Percentiles rank a stretch among this genome's conserved stretches.
Evolutionary conservation across 2,797 vertebrate genomes (phyloP).

Genomic region (Rallus crepitans): DNA sequence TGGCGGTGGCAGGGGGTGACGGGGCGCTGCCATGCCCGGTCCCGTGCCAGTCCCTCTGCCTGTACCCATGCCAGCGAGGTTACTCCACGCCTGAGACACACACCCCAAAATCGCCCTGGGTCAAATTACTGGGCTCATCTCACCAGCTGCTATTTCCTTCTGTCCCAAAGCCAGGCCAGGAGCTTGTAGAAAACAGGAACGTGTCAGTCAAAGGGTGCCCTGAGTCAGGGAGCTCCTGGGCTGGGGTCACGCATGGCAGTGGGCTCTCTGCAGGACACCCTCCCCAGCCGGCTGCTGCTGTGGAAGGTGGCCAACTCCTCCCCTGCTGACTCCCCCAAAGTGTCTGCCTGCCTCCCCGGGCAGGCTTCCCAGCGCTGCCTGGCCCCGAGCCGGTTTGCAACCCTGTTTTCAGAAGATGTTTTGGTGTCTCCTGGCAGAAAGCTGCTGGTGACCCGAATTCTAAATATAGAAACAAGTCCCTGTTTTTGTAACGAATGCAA

Average conservation of each 20-base stretch:
- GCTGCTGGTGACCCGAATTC: slow-evolving; percentile 19
- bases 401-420: not conserved
- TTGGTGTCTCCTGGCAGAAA: slow-evolving; percentile 25
- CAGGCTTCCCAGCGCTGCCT: not conserved
- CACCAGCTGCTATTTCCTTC: slow-evolving; percentile 45
- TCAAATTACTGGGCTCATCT: slow-evolving; percentile 2
- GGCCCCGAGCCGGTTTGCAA: not conserved
- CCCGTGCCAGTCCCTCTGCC: not conserved
- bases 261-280: not conserved
- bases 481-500: not conserved
- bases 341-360: not conserved
- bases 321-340: not conserved
- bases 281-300: accelerated
- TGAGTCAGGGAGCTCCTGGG: slow-evolving; percentile 29
- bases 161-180: slow-evolving; percentile 18
- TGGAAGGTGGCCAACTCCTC: accelerated
- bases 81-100: not conserved
- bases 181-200: slow-evolving; percentile 36
- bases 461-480: slow-evolving; percentile 20
- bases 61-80: not conserved
- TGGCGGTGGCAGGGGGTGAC: not conserved
- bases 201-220: not conserved
- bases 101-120: not conserved
- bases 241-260: accelerated
- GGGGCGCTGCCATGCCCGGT: accelerated